Evolutionary conservation across 2,888 invertebrate genomes (phyloP).

Genomic region (Mantis religiosa): DNA sequence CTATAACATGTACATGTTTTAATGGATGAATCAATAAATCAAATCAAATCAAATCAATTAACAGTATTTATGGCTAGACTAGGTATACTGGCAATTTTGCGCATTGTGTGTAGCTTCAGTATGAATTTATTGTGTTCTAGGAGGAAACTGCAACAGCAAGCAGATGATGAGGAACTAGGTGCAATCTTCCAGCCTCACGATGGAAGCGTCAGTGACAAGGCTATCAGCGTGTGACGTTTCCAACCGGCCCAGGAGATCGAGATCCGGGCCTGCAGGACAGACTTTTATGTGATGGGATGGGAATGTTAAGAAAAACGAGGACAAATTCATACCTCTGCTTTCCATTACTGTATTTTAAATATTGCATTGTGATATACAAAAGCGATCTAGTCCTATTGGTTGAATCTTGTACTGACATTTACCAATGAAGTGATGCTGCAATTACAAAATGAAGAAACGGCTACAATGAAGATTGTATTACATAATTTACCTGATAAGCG

Average conservation of each 20-base stretch:
- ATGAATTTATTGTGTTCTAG: neutral
- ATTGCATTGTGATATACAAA: neutral
- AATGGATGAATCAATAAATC: too few relatives aligned
- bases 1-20: too few relatives aligned
- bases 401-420: neutral
- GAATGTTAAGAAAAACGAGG: neutral
- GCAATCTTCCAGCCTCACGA: constrained; percentile 24
- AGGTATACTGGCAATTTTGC: neutral
- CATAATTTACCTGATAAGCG: too few relatives aligned
- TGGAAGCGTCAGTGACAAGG: constrained; percentile 20
- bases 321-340: neutral
- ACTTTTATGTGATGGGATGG: constrained; percentile 13
- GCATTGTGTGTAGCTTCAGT: neutral
- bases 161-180: constrained; percentile 23
- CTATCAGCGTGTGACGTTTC: constrained; percentile 24
- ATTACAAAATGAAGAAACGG: neutral
- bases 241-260: constrained; percentile 15
- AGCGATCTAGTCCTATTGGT: neutral
- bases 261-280: constrained; percentile 11
- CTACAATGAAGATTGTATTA: too few relatives aligned
- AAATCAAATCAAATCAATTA: too few relatives aligned
- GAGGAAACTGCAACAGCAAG: constrained; percentile 8
- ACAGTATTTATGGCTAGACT: too few relatives aligned
- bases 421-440: neutral
- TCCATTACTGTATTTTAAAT: neutral